These are phyloP conservation scores for Melanogrammus aeglefinus DNA, from an alignment of 2,797 vertebrate species.

Conservation along the genomic window DNA sequence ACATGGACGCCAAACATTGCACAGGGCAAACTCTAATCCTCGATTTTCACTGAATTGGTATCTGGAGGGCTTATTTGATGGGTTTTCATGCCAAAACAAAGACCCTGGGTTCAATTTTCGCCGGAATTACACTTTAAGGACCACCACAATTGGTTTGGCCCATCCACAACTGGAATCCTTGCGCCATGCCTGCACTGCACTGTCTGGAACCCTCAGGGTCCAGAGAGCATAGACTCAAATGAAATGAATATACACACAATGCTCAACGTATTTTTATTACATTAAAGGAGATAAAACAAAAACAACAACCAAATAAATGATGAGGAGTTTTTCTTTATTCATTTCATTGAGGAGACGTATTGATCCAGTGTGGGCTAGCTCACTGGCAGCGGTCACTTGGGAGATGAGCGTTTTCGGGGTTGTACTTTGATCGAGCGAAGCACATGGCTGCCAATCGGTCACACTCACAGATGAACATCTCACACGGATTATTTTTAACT, in stretches of 20 bases:
- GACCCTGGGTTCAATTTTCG: too few relatives aligned
- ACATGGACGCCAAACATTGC: too few relatives aligned
- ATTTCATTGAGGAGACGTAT: background rate
- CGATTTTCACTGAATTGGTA: too few relatives aligned
- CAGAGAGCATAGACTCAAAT: too few relatives aligned
- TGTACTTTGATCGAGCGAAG: constrained; percentile 69
- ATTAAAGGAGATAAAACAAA: background rate
- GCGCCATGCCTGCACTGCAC: constrained; percentile 43
- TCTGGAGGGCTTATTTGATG: too few relatives aligned
- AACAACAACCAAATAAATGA: background rate
- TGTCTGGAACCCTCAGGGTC: too few relatives aligned
- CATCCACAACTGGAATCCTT: too few relatives aligned
- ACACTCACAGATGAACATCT: constrained; percentile 79
- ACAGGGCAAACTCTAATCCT: too few relatives aligned
- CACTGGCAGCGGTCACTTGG: constrained; percentile 49
- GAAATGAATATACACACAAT: too few relatives aligned
- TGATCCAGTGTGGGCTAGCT: background rate
- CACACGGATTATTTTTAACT: constrained; percentile 62
- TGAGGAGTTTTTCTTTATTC: background rate
- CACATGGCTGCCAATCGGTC: constrained; percentile 77
- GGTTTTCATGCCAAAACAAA: too few relatives aligned
- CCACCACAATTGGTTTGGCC: too few relatives aligned
- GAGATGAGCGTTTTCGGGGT: constrained; percentile 24
- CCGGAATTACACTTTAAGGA: too few relatives aligned
- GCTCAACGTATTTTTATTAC: background rate